A percentile compares a stretch with the other conserved stretches of the same genome.
phyloP scores from a whole-genome alignment of 2,888 invertebrate species.

The Coremacera marginata region DNA sequence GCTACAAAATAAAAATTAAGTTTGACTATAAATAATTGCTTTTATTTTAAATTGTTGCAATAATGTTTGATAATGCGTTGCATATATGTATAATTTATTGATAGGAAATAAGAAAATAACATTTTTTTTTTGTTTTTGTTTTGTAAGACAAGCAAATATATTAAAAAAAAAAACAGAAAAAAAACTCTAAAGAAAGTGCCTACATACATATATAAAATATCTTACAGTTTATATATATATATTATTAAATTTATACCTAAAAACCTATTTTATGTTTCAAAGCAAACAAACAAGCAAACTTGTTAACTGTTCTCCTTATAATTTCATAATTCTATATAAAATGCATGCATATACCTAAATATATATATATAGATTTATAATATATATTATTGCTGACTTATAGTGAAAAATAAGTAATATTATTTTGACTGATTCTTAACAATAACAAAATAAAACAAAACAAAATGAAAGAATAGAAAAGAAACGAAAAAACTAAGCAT shows the following conservation, averaged over 20 bases:
- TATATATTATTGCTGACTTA: constrained; percentile 9
- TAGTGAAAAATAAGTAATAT: background rate
- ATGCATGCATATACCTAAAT: background rate
- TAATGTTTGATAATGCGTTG: constrained; percentile 23
- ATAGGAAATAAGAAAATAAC: constrained; percentile 18
- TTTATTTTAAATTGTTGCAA: constrained; percentile 33
- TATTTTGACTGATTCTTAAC: constrained; percentile 33
- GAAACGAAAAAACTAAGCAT: background rate
- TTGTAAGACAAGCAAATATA: constrained; percentile 37
- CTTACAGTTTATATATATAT: constrained; percentile 41
- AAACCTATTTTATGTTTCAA: constrained; percentile 24
- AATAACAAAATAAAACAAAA: constrained; percentile 22
- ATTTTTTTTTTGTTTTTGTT: constrained; percentile 34
- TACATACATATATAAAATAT: constrained; percentile 35
- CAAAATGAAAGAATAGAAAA: no score
- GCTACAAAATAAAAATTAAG: background rate
- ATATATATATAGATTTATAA: background rate
- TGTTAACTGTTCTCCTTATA: background rate
- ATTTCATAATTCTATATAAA: constrained; percentile 5
- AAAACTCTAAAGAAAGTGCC: constrained; percentile 46
- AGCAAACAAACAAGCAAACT: constrained; percentile 6
- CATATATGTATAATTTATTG: constrained; percentile 14
- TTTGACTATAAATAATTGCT: constrained; percentile 26
- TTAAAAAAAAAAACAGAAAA: constrained; percentile 37
- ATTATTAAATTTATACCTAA: constrained; percentile 39